These are phyloP conservation scores for Nothobranchius furzeri DNA, from an alignment of 2,113 vertebrate genomes.

Conservation along the genomic window DNA sequence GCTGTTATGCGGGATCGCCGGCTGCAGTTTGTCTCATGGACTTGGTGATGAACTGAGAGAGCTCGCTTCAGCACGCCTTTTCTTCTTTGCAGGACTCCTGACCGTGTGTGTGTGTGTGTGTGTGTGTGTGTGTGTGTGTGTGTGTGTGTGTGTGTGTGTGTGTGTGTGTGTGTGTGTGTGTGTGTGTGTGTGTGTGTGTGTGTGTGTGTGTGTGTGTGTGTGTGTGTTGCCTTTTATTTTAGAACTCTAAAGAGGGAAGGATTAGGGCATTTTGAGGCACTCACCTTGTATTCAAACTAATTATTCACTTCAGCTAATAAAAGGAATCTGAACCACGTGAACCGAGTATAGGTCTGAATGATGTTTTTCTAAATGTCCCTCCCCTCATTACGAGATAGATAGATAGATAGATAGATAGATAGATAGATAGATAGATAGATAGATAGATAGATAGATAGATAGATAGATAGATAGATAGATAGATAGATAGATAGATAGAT, in stretches of 20 bases:
- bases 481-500: background rate
- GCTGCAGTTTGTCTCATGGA: conserved; percentile 45
- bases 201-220: background rate
- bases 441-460: background rate
- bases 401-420: background rate
- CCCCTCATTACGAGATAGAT: background rate
- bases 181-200: too few relatives aligned
- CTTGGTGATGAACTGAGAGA: conserved; percentile 53
- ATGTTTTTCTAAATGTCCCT: conserved; percentile 28
- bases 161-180: conserved; percentile 6
- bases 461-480: background rate
- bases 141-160: conserved; percentile 7
- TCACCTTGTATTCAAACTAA: conserved; percentile 76
- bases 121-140: conserved; percentile 14
- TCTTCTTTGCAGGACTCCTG: conserved; percentile 43
- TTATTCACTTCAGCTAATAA: conserved; percentile 64
- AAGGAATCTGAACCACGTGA: conserved; percentile 70
- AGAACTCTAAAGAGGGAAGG: conserved; percentile 53
- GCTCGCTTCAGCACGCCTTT: conserved; percentile 60
- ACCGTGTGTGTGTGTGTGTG: conserved; percentile 4
- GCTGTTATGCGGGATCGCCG: conserved; percentile 43
- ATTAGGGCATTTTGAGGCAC: conserved; percentile 61
- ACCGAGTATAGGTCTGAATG: conserved; percentile 43
- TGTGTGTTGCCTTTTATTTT: conserved; percentile 56
- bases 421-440: background rate